phyloP scores from a whole-genome alignment of 2,113 vertebrate genomes.

The Sardina pilchardus region DNA sequence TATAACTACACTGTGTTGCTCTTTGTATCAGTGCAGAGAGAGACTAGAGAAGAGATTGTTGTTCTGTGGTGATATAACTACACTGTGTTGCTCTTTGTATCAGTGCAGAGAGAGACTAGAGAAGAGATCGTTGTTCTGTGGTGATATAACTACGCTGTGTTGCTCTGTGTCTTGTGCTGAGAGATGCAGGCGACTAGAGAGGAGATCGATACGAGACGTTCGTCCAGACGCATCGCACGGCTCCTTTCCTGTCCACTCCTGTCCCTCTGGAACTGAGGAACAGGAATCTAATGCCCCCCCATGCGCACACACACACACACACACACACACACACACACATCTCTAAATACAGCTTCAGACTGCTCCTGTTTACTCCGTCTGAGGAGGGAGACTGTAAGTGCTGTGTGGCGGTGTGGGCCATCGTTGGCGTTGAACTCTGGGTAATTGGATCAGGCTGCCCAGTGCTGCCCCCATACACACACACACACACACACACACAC shows the following conservation, averaged over 20 bases:
- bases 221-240: not conserved
- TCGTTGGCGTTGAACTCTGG: not conserved
- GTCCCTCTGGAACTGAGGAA: not conserved
- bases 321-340: not conserved
- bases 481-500: no score
- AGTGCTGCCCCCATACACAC: no score
- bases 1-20: no score
- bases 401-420: not conserved
- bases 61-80: no score
- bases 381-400: not conserved
- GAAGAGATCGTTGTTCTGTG: not conserved
- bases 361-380: not conserved
- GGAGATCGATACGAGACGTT: not conserved
- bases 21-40: not conserved
- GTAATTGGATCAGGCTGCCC: not conserved
- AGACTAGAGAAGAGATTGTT: not conserved
- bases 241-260: not conserved
- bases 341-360: conserved; percentile 15
- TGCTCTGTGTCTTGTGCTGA: not conserved
- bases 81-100: no score
- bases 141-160: no score
- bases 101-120: not conserved
- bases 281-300: not conserved
- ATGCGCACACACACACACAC: not conserved
- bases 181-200: not conserved